phyloP scores from a whole-genome alignment of 1,140 invertebrate genomes.

The Armadillidium nasatum region DNA sequence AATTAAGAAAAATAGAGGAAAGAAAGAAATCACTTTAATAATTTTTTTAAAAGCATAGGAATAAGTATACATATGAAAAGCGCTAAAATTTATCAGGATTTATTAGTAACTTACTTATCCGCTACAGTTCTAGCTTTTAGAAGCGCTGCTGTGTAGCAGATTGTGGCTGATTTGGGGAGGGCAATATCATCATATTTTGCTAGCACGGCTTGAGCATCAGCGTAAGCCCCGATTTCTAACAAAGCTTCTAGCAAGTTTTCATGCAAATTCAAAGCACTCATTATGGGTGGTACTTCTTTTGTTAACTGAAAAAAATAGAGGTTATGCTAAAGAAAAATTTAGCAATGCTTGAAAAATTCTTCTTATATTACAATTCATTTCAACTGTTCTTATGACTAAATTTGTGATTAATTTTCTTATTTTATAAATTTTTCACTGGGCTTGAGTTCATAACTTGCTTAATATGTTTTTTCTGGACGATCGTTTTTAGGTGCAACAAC shows the following conservation, averaged over 20 bases:
- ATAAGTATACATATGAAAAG: background rate
- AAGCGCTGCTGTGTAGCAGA: conserved; percentile 92
- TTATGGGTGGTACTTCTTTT: conserved; percentile 93
- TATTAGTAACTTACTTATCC: conserved; percentile 64
- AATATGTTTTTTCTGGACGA: too few relatives aligned
- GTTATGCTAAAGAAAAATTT: background rate
- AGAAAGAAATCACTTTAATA: background rate
- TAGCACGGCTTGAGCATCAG: conserved; percentile 91
- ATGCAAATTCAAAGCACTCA: conserved; percentile 93
- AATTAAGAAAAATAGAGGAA: conserved; percentile 10
- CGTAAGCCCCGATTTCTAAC: conserved; percentile 92
- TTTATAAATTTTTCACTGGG: too few relatives aligned
- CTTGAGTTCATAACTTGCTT: too few relatives aligned
- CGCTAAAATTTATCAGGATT: background rate
- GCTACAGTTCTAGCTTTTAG: conserved; percentile 87
- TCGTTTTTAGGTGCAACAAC: too few relatives aligned
- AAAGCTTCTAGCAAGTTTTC: conserved; percentile 96
- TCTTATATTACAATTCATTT: too few relatives aligned
- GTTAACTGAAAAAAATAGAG: conserved; percentile 61
- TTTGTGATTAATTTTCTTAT: too few relatives aligned
- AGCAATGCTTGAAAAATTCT: too few relatives aligned
- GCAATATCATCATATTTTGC: conserved; percentile 96
- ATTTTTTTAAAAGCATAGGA: background rate
- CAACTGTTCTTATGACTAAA: too few relatives aligned
- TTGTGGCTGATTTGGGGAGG: conserved; percentile 91